Percentiles rank a stretch among this genome's conserved stretches.
Evolutionary conservation across 64 coral and sea anemone species (phyloP).

Genomic region (Cladopsammia gracilis): DNA sequence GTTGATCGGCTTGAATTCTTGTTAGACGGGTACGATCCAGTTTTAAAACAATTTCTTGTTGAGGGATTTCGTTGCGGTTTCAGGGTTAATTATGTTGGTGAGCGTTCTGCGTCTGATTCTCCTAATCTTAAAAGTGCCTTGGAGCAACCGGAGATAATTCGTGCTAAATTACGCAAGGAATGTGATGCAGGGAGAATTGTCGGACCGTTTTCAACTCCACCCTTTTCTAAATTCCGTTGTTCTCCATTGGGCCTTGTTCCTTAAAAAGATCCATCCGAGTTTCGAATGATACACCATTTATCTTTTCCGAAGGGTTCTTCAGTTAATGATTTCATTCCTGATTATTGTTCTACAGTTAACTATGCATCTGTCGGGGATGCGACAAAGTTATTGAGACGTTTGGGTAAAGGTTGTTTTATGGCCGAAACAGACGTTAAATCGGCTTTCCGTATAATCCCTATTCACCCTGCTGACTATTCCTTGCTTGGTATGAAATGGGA

Average conservation of each 20-base stretch:
- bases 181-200: background rate
- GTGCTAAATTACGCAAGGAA: background rate
- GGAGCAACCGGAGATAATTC: background rate
- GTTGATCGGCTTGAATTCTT: background rate
- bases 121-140: background rate
- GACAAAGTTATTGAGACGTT: too few species aligned
- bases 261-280: background rate
- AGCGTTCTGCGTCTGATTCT: background rate
- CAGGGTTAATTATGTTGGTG: background rate
- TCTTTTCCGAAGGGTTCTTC: conserved; percentile 25
- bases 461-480: too few species aligned
- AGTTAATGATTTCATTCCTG: conserved; percentile 6
- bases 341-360: too few species aligned
- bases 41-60: conserved; percentile 17
- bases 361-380: too few species aligned
- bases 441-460: too few species aligned
- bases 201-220: background rate
- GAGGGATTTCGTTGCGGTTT: conserved; percentile 15
- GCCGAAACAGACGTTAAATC: too few species aligned
- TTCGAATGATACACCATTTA: conserved; percentile 4
- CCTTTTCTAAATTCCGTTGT: background rate
- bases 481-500: too few species aligned
- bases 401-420: too few species aligned
- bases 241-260: background rate
- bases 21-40: background rate